phyloP scores from a whole-genome alignment of 2,888 invertebrate genomes.

The Drosophila maculinotata region DNA sequence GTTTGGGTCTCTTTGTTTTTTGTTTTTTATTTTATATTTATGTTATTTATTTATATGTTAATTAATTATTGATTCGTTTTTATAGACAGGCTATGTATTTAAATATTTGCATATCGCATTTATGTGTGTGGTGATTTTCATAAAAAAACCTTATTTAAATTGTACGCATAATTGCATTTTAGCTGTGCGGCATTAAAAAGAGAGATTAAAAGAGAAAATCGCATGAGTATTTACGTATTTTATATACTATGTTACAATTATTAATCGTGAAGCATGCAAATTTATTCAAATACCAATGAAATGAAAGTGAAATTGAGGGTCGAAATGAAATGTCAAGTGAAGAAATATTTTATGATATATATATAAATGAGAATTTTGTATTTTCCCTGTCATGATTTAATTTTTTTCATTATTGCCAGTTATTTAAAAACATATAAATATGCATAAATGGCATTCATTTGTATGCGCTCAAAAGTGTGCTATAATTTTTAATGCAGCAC shows the following conservation, averaged over 20 bases:
- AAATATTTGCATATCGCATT: slow-evolving; percentile 63
- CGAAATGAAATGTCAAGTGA: not conserved
- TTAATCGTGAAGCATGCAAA: slow-evolving; percentile 5
- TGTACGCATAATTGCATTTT: slow-evolving; percentile 51
- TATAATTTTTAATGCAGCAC: slow-evolving; percentile 2
- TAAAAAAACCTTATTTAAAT: slow-evolving; percentile 54
- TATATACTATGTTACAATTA: slow-evolving; percentile 20
- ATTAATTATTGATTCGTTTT: slow-evolving; percentile 30
- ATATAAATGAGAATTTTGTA: not conserved
- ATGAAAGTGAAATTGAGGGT: slow-evolving; percentile 11
- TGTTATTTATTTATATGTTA: slow-evolving; percentile 15
- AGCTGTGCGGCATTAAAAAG: slow-evolving; percentile 50
- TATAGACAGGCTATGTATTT: slow-evolving; percentile 45
- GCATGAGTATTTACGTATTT: slow-evolving; percentile 55
- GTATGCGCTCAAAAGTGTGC: slow-evolving; percentile 29
- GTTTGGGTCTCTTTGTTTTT: slow-evolving; percentile 33
- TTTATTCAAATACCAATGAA: slow-evolving; percentile 16
- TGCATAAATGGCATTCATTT: not conserved
- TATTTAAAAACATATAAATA: not conserved
- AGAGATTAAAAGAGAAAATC: slow-evolving; percentile 53
- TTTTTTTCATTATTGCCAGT: not conserved
- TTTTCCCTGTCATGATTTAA: not conserved
- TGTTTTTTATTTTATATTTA: slow-evolving; percentile 19
- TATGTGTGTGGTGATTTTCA: slow-evolving; percentile 46
- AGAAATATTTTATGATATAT: not conserved